Conservation (phyloP, 2,888 invertebrate genomes). For the Apodemia mormo region DNA sequence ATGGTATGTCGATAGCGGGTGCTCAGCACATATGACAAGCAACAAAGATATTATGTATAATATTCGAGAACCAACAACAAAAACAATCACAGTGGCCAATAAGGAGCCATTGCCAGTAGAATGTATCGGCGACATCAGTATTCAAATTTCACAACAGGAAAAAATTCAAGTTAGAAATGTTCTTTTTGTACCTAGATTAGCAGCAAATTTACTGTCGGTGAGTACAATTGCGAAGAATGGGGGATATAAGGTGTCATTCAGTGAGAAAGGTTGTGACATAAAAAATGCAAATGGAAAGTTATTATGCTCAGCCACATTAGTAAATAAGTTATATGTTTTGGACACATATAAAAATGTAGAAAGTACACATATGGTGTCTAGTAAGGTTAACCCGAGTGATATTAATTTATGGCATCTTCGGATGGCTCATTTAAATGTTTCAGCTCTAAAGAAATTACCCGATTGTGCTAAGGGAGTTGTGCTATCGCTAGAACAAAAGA, state of each 20-base stretch:
- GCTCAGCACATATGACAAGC: not conserved
- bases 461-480: no score
- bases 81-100: conserved; percentile 35
- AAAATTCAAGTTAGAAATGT: conserved; percentile 40
- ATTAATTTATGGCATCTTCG: conserved; percentile 22
- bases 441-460: conserved; percentile 12
- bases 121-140: conserved; percentile 26
- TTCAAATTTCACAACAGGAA: conserved; percentile 21
- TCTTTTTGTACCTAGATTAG: conserved; percentile 39
- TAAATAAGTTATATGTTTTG: conserved; percentile 4
- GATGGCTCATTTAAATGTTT: conserved; percentile 23
- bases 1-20: conserved; percentile 4
- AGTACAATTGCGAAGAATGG: conserved; percentile 37
- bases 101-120: conserved; percentile 35
- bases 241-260: conserved; percentile 33
- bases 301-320: not conserved
- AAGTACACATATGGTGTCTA: conserved; percentile 5
- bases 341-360: not conserved
- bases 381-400: no score
- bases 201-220: conserved; percentile 39
- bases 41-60: conserved; percentile 21
- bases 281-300: not conserved
- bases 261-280: conserved; percentile 25
- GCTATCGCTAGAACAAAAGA: no score
- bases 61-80: conserved; percentile 11